A percentile compares a stretch with the other conserved stretches of the same genome.
Conservation (phyloP, 1,140 invertebrate species). For the Cherax quadricarinatus region DNA sequence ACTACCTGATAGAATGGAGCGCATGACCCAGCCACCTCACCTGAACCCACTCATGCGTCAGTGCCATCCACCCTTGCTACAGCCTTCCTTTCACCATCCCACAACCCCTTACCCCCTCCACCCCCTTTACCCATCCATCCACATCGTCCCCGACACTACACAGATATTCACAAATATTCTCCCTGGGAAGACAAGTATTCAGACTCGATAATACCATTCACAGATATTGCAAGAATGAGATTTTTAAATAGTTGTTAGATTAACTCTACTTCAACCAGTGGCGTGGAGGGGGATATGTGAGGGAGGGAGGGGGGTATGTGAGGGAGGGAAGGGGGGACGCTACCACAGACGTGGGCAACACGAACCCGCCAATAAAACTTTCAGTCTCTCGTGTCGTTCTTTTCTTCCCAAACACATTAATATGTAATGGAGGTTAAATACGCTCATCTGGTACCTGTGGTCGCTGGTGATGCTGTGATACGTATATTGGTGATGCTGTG, state of each 20-base stretch:
- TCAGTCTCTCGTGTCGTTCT: slow-evolving; percentile 25
- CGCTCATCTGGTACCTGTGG: slow-evolving; percentile 8
- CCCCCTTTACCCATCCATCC: background rate
- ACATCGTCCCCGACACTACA: background rate
- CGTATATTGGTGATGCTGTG: background rate
- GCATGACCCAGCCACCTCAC: background rate
- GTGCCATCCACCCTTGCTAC: background rate
- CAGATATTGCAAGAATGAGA: no score
- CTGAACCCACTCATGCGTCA: background rate
- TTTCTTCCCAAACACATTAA: slow-evolving; percentile 51
- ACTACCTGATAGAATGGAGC: background rate
- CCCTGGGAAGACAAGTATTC: no score
- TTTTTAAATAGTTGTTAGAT: no score
- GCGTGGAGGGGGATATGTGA: no score
- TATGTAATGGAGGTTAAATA: slow-evolving; percentile 46
- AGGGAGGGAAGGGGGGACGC: no score
- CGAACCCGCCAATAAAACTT: background rate
- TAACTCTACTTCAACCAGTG: no score
- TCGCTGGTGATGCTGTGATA: background rate
- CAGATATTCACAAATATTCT: background rate
- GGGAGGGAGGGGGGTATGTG: no score
- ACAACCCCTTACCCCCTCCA: background rate
- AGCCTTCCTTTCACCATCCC: background rate
- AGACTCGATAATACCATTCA: no score
- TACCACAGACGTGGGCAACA: no score